Evolutionary conservation across 2,888 invertebrate species (phyloP).

Genomic region (Aphodius granarius): DNA sequence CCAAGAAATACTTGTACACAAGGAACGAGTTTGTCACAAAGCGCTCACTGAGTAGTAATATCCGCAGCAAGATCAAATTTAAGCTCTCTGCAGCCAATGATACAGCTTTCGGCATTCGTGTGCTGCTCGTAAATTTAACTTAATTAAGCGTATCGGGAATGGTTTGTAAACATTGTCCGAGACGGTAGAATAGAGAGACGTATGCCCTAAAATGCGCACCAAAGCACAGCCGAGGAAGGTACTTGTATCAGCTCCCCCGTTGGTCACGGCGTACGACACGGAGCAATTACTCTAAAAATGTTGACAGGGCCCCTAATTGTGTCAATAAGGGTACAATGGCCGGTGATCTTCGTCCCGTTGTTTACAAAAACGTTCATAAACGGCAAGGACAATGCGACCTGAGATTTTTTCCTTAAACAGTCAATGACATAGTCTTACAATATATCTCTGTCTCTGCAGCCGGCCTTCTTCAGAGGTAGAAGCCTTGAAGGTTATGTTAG

Average conservation of each 20-base stretch:
- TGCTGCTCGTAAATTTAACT: neutral
- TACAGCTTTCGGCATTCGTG: neutral
- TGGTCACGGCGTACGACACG: neutral
- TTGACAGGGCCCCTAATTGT: constrained; percentile 35
- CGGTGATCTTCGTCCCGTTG: constrained; percentile 25
- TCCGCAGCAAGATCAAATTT: neutral
- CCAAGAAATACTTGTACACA: too few relatives aligned
- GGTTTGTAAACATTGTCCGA: neutral
- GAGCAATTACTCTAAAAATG: constrained; percentile 12
- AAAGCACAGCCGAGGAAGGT: neutral
- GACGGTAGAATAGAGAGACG: neutral
- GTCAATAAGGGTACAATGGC: constrained; percentile 31
- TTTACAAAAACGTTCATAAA: constrained; percentile 17
- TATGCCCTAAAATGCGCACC: neutral
- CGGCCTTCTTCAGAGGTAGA: neutral
- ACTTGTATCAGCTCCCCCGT: neutral
- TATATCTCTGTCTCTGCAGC: neutral
- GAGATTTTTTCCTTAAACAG: neutral
- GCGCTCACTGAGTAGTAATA: neutral
- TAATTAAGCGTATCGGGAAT: neutral
- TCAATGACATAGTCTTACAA: neutral
- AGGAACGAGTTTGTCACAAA: neutral
- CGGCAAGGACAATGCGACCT: constrained; percentile 2
- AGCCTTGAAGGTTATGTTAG: neutral
- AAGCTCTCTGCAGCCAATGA: neutral